These are phyloP conservation scores for Muraenolepis orangiensis DNA, from an alignment of 2,797 vertebrate species.

Conservation along the genomic window DNA sequence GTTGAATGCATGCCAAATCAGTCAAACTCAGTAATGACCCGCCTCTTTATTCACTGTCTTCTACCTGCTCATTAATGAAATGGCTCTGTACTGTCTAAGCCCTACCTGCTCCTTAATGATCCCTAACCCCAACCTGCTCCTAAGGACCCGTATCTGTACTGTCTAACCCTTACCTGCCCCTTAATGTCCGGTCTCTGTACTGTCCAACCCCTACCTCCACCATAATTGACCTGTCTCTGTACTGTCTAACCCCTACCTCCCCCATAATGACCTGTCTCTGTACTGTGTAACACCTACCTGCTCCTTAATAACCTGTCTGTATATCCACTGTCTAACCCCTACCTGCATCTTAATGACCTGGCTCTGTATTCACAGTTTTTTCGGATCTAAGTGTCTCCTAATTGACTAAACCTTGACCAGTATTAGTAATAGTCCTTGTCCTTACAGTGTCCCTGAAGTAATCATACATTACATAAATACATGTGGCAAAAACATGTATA, in stretches of 20 bases:
- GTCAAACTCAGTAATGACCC: too few relatives aligned
- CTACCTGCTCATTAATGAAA: too few relatives aligned
- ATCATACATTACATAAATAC: background rate
- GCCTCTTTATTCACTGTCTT: too few relatives aligned
- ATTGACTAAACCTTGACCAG: background rate
- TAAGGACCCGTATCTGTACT: background rate
- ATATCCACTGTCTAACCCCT: background rate
- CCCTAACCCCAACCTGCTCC: too few relatives aligned
- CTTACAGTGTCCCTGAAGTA: background rate
- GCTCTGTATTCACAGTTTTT: background rate
- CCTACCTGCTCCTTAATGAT: too few relatives aligned
- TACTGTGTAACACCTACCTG: too few relatives aligned
- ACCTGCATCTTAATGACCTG: background rate
- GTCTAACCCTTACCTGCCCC: background rate
- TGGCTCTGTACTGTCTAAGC: too few relatives aligned
- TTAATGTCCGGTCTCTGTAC: background rate
- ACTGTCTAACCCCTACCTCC: background rate
- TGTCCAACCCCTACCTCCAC: background rate
- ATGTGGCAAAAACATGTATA: background rate
- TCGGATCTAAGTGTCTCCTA: too few relatives aligned
- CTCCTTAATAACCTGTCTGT: too few relatives aligned
- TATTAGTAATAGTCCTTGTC: background rate
- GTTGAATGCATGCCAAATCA: background rate
- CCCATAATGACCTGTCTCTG: background rate
- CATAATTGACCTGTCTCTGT: background rate